Evolutionary conservation across 2,797 vertebrate species (phyloP), one percentile per base, ranked within the genome.

Genomic region (Melanotaenia maccullochi): DNA sequence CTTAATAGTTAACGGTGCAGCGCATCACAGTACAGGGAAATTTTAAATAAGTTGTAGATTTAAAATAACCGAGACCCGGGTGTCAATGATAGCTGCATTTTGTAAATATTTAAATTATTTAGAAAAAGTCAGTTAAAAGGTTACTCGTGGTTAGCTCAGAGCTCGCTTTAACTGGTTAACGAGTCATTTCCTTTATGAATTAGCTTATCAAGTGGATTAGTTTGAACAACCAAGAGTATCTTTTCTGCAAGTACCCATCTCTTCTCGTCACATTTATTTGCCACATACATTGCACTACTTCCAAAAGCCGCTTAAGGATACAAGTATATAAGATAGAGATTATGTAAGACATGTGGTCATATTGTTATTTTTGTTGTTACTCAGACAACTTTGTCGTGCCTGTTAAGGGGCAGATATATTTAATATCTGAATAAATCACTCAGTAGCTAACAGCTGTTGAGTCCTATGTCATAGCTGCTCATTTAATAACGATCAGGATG

Each of bases 301-400:
- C 66, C 63, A 22, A 32, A 25, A 56, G 42, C 56, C 62, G 66
- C 57, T 18, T 12, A 9, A 56, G 67, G 57, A 55, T 65, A 35
- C 20, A 67, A 2, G 55, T 68, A 85, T 88, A 87, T 85, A 75
- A 83, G 71, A 77, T 87, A 80, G 71, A 49, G 16, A 36, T 92
- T 90, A 89, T 90, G 85, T 82, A 75, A 47, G 72, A 73, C 84
- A 86, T 89, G 90, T 89, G 85, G 76, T 84, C 76, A 38, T 90
- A 83, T 85, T 88, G 83, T 90, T 89, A 85, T 91, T 89, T 90
- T 71, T 64, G 88, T 82, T 87, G 64, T 59, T 85, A 38, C 73
- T 72, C 30, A 55, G 63, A 76, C 25, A 38, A 65, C 25, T 67
- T 12, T 47, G 65, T 32, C 18, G 38, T 68, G 24, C 62, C 68